phyloP scores from a whole-genome alignment of 2,797 vertebrate genomes.

The Brachyrhaphis roseni region DNA sequence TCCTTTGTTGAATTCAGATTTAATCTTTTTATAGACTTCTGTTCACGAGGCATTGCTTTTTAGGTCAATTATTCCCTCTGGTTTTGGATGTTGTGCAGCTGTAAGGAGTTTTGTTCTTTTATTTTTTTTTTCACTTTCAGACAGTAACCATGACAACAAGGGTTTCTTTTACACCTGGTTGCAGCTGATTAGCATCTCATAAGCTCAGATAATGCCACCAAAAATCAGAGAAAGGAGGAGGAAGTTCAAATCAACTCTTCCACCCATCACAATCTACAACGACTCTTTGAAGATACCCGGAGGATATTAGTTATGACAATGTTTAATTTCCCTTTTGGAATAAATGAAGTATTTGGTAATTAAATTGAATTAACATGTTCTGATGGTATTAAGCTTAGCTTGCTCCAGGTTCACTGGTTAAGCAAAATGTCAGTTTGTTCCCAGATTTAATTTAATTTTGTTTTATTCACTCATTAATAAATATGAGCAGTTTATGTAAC shows the following conservation, averaged over 20 bases:
- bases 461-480: too few species aligned
- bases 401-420: background rate
- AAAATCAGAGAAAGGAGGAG: background rate
- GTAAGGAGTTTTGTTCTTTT: background rate
- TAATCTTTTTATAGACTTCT: background rate
- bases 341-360: background rate
- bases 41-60: background rate
- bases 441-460: too few species aligned
- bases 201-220: background rate
- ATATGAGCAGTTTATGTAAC: too few species aligned
- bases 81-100: background rate
- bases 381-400: background rate
- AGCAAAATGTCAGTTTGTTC: background rate
- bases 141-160: background rate
- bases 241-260: background rate
- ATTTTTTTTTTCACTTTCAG: background rate
- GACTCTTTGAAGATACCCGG: background rate
- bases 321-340: background rate
- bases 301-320: background rate
- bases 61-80: background rate
- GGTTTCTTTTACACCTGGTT: background rate
- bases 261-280: background rate
- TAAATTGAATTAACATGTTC: background rate
- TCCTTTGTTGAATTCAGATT: background rate
- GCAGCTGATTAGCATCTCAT: background rate